phyloP scores from a whole-genome alignment of 2,113 vertebrate species.

The Sclerurus mexicanus region DNA sequence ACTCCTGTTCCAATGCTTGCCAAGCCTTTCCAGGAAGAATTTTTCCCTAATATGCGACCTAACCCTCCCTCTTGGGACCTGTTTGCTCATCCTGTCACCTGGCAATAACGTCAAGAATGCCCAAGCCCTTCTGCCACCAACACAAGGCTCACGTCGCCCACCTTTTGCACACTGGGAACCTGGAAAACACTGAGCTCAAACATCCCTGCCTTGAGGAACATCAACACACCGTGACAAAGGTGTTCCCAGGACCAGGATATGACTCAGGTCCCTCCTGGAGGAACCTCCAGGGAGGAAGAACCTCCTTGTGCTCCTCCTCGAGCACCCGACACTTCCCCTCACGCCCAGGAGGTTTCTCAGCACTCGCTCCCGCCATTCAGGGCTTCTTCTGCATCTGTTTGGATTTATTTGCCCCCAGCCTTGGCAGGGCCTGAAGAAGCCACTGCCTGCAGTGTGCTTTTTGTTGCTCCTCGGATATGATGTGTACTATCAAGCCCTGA shows the following conservation, averaged over 20 bases:
- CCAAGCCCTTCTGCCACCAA: background rate
- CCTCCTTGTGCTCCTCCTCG: background rate
- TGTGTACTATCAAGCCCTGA: background rate
- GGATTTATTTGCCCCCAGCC: background rate
- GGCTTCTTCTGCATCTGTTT: background rate
- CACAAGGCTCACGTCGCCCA: fast-evolving
- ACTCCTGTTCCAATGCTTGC: too few relatives aligned
- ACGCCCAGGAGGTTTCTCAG: background rate
- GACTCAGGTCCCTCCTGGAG: background rate
- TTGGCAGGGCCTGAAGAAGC: background rate
- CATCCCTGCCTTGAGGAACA: too few relatives aligned
- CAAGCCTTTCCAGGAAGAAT: background rate
- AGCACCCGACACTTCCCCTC: background rate
- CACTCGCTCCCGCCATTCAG: background rate
- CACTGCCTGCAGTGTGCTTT: background rate
- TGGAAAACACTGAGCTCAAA: background rate
- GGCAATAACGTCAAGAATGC: too few relatives aligned
- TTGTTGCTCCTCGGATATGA: background rate
- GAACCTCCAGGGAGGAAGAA: background rate
- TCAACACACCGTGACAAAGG: fast-evolving
- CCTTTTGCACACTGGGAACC: background rate
- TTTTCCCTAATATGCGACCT: background rate
- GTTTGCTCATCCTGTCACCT: background rate
- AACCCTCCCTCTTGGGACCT: fast-evolving
- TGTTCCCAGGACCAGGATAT: fast-evolving